Conservation (phyloP, 1,140 invertebrate genomes). For the Sinonovacula constricta region DNA sequence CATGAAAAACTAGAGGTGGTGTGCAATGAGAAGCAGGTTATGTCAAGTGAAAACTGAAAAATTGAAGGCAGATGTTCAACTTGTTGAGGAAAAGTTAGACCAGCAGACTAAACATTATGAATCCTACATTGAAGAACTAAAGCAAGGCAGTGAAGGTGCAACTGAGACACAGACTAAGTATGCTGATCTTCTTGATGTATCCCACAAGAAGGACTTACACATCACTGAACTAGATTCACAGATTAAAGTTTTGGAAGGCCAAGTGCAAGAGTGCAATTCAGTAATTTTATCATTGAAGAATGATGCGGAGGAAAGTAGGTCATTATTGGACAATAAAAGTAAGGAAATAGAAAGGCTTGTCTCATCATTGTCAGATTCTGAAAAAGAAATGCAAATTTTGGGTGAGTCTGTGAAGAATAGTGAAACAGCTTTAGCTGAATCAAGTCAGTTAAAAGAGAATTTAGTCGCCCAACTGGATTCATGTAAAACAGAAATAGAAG, state of each 20-base stretch:
- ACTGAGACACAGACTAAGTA: slow-evolving; percentile 54
- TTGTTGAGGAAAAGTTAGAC: slow-evolving; percentile 47
- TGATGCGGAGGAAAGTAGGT: not conserved
- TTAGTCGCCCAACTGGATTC: no score
- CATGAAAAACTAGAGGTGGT: slow-evolving; percentile 2
- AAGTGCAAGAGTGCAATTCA: not conserved
- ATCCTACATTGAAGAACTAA: slow-evolving; percentile 62
- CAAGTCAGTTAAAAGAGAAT: no score
- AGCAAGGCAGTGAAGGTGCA: slow-evolving; percentile 53
- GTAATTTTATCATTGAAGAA: no score
- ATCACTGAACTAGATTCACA: slow-evolving; percentile 56
- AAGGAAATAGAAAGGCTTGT: no score
- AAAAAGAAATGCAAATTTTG: no score
- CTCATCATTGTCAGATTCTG: no score
- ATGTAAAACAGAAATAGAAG: slow-evolving; percentile 46
- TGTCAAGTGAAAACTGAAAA: not conserved
- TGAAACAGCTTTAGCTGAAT: no score
- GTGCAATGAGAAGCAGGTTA: no score
- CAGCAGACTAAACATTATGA: slow-evolving; percentile 65
- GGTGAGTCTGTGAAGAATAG: no score
- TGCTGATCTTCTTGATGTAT: slow-evolving; percentile 53
- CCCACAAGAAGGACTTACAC: slow-evolving; percentile 63
- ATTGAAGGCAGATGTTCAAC: not conserved
- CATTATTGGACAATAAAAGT: slow-evolving; percentile 15
- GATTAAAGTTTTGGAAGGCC: slow-evolving; percentile 26